These are phyloP conservation scores for Blastomussa wellsi DNA, from an alignment of 92 coral and sea anemone genomes.

Conservation along the genomic window DNA sequence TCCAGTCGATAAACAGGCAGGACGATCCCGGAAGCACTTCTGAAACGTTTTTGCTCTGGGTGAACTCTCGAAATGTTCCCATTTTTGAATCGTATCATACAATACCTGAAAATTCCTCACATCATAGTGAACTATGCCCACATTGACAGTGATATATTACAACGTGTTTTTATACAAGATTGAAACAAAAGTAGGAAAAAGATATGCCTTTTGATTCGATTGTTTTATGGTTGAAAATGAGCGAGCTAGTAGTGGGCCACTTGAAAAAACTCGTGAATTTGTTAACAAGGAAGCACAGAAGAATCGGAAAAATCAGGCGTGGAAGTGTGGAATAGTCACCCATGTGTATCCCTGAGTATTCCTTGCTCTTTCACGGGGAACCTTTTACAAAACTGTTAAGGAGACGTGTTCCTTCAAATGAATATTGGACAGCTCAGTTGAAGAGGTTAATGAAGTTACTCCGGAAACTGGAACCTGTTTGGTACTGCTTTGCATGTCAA, in stretches of 20 bases:
- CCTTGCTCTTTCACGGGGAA: neutral
- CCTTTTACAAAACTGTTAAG: neutral
- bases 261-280: neutral
- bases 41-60: too few species aligned
- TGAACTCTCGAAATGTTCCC: too few species aligned
- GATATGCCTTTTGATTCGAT: neutral
- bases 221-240: neutral
- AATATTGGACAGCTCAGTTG: neutral
- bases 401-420: too few species aligned
- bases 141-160: too few species aligned
- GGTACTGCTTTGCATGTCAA: conserved; percentile 19
- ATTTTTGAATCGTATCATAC: too few species aligned
- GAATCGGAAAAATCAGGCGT: neutral
- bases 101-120: too few species aligned
- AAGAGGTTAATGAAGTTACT: neutral
- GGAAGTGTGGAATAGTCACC: neutral
- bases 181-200: neutral
- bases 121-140: too few species aligned
- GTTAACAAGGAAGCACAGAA: neutral
- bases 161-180: neutral
- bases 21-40: too few species aligned
- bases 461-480: neutral
- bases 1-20: too few species aligned
- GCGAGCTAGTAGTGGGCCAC: neutral
- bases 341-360: neutral